phyloP scores from a whole-genome alignment of 1,140 invertebrate species.

The Drosophila biarmipes region DNA sequence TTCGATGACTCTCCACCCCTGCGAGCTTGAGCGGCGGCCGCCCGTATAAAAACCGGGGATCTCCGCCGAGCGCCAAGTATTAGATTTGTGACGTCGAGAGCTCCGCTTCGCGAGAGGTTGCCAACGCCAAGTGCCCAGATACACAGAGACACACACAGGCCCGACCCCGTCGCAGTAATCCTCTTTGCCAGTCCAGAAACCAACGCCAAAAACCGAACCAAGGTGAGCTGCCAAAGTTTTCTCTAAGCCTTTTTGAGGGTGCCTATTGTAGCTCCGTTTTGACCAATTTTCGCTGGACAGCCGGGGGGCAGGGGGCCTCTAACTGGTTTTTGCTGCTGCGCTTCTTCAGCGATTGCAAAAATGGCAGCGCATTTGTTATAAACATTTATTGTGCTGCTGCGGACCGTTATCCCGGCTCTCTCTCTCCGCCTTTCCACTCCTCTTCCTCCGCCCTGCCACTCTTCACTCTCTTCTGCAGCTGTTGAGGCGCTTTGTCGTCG shows the following conservation, averaged over 20 bases:
- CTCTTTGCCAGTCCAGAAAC: constrained; percentile 26
- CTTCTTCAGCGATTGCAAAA: constrained; percentile 53
- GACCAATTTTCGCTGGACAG: not conserved
- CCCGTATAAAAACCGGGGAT: constrained; percentile 2
- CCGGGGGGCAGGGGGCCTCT: not conserved
- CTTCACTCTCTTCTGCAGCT: constrained; percentile 35
- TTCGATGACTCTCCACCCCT: too few species aligned
- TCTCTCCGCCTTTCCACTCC: not conserved
- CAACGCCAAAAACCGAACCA: constrained; percentile 42
- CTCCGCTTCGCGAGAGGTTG: not conserved
- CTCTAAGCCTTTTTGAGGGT: not conserved
- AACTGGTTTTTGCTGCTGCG: constrained; percentile 53
- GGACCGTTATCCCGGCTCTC: constrained; percentile 27
- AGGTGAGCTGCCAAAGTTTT: constrained; percentile 20
- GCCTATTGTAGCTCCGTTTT: not conserved
- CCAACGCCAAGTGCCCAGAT: not conserved
- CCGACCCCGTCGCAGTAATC: constrained; percentile 9
- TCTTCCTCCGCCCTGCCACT: constrained; percentile 14
- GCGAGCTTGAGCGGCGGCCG: too few species aligned
- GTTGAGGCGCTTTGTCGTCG: constrained; percentile 32
- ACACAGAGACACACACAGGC: constrained; percentile 1
- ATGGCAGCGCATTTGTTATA: constrained; percentile 46
- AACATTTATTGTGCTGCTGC: constrained; percentile 46
- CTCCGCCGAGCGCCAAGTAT: constrained; percentile 7
- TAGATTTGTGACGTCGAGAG: constrained; percentile 5